These are phyloP conservation scores for Merluccius polli DNA, from an alignment of 2,797 vertebrate genomes.

Conservation along the genomic window DNA sequence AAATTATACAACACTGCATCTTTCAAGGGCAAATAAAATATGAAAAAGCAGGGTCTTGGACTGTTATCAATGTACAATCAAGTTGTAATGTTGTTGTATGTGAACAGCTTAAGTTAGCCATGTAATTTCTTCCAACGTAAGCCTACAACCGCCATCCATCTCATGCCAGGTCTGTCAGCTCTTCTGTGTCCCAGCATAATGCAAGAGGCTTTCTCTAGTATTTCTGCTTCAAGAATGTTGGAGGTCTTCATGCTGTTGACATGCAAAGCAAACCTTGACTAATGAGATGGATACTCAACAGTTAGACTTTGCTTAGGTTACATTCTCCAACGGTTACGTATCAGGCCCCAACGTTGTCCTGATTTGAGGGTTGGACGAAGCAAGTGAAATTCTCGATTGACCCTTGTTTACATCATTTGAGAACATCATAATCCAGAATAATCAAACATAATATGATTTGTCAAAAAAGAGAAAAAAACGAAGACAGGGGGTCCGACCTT, in stretches of 20 bases:
- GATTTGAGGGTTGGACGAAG: conserved; percentile 16
- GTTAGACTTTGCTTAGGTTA: conserved; percentile 3
- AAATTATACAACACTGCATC: background rate
- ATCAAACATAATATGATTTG: conserved; percentile 19
- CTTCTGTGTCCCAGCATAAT: conserved; percentile 10
- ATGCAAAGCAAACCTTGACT: conserved; percentile 29
- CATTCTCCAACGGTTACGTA: conserved; percentile 20
- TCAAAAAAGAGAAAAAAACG: conserved; percentile 1
- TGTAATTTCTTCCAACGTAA: background rate
- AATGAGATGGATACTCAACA: conserved; percentile 17
- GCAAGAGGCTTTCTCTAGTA: conserved; percentile 2
- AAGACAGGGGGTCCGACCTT: background rate
- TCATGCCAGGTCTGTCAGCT: conserved; percentile 7
- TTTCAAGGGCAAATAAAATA: background rate
- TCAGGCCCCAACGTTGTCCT: conserved; percentile 16
- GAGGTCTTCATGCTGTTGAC: conserved; percentile 29
- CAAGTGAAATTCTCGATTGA: conserved; percentile 14
- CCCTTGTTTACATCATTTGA: conserved; percentile 17
- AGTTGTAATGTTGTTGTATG: background rate
- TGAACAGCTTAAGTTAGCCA: conserved; percentile 1
- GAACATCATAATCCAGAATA: conserved; percentile 19
- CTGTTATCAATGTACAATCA: background rate
- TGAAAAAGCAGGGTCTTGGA: background rate
- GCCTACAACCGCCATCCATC: background rate
- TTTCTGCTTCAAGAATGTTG: conserved; percentile 11